Base-by-base conservation (phyloP, 2,113 vertebrate genomes). In the Hoplias malabaricus region DNA sequence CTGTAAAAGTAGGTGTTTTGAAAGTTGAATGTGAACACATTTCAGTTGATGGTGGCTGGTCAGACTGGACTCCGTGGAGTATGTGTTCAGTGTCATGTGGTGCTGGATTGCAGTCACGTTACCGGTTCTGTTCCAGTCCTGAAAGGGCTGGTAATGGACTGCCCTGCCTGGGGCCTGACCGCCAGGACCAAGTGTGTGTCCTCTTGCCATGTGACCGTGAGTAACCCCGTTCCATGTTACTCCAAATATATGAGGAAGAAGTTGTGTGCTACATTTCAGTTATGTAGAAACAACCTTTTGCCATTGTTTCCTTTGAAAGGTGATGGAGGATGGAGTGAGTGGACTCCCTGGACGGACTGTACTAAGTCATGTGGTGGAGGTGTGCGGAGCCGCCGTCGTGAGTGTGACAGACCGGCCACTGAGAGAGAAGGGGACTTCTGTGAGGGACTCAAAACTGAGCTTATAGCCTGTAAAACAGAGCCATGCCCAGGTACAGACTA, bases 361-460 rank as follows among this genome's bases (percentile, higher is more conserved):
- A 94, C 91, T 65, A 92, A 93, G 89, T 95, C 92, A 5, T 97
- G 96, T n/a, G 95, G 95, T 0, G 92, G 92, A 6, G 95, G 96
- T 16, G 84, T 97, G 53, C 80, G 67, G 66, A 94, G 90, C 79
- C 89, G 92, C 16, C 86, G 80, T 50, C 89, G 94, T 54, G 85
- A 87, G 42, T 97, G 95, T 68, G 87, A 94, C 86, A 92, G 77
- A 54, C 95, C 95, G 0, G 12, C 62, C 7, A 94, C 93, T 0
- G 86, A 89, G 59, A 92, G 90, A 8, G 87, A 87, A 1, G 95
- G 95, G 4, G 89, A 93, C 66, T 95, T 93, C 86, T 96, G 95
- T 2, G 94, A 96, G 84, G 96, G 95, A 0, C 88, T 88, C 6
- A 86, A 83, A 23, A 89, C 89, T 0, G 91, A 93, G 76, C 84